A percentile compares a stretch with the other conserved stretches of the same genome.
These are phyloP conservation scores for Azemiops feae DNA, from an alignment of 2,113 vertebrate species.

Conservation along the genomic window DNA sequence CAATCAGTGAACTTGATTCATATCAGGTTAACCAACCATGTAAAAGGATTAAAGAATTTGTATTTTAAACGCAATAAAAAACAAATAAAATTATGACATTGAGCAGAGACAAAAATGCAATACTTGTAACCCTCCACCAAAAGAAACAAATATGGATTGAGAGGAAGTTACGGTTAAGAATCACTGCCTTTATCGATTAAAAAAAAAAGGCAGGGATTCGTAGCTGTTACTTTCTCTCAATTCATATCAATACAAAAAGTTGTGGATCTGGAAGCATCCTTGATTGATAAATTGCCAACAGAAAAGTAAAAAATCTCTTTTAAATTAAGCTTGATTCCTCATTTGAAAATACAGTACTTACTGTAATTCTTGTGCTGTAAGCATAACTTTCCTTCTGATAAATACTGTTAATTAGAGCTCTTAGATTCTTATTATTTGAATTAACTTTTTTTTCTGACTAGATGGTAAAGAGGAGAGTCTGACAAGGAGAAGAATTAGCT, in stretches of 20 bases:
- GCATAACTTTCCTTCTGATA: neutral
- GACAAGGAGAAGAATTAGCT: neutral
- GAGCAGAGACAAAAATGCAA: neutral
- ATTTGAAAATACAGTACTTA: neutral
- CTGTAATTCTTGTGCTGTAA: neutral
- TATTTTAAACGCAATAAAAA: neutral
- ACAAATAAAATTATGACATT: neutral
- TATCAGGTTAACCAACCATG: neutral
- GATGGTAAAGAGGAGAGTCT: neutral
- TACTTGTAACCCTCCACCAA: neutral
- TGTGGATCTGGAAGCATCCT: neutral
- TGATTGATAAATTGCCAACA: neutral
- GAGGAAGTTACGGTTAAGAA: neutral
- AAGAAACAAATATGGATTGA: neutral
- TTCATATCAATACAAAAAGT: neutral
- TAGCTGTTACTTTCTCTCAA: neutral
- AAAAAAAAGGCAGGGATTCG: neutral
- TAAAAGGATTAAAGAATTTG: neutral
- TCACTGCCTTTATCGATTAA: neutral
- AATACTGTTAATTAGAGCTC: neutral
- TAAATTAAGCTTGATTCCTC: neutral
- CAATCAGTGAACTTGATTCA: too few relatives aligned
- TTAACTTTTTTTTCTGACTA: neutral
- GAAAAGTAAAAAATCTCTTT: neutral
- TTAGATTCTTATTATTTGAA: neutral